phyloP scores from a whole-genome alignment of 2,888 invertebrate species.

The Oscheius sp. region DNA sequence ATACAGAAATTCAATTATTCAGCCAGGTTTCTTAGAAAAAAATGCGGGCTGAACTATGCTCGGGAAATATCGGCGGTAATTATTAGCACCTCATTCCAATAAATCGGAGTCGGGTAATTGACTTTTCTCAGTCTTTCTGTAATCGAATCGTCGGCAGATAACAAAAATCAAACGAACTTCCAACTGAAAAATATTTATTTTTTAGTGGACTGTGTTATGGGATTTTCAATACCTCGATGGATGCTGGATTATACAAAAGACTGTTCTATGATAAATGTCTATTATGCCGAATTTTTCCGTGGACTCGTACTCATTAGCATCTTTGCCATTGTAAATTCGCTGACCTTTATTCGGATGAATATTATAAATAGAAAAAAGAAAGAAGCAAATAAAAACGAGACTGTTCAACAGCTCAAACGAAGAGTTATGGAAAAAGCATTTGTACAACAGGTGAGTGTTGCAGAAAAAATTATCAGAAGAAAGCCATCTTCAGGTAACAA shows the following conservation, averaged over 20 bases:
- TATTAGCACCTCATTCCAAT: no score
- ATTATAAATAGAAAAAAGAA: conserved; percentile 51
- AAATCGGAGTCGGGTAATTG: no score
- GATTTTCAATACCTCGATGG: conserved; percentile 53
- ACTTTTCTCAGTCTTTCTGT: background rate
- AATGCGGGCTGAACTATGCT: background rate
- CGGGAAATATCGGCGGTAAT: no score
- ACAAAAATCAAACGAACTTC: background rate
- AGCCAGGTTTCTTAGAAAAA: no score
- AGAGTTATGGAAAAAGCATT: conserved; percentile 52
- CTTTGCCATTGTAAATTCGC: conserved; percentile 50
- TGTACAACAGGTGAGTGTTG: conserved; percentile 47
- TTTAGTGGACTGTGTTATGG: conserved; percentile 55
- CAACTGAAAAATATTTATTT: conserved; percentile 1
- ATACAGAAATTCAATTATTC: no score
- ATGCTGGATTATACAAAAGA: conserved; percentile 52
- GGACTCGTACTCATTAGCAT: conserved; percentile 51
- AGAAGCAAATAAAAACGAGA: conserved; percentile 43
- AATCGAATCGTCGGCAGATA: background rate
- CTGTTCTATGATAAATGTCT: conserved; percentile 50
- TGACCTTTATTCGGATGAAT: conserved; percentile 56
- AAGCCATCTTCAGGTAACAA: conserved; percentile 44
- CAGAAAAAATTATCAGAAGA: background rate
- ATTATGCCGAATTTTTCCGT: conserved; percentile 53
- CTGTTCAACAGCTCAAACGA: conserved; percentile 48